Conservation (phyloP, 2,888 invertebrate genomes). For the Eumerus sabulonum region DNA sequence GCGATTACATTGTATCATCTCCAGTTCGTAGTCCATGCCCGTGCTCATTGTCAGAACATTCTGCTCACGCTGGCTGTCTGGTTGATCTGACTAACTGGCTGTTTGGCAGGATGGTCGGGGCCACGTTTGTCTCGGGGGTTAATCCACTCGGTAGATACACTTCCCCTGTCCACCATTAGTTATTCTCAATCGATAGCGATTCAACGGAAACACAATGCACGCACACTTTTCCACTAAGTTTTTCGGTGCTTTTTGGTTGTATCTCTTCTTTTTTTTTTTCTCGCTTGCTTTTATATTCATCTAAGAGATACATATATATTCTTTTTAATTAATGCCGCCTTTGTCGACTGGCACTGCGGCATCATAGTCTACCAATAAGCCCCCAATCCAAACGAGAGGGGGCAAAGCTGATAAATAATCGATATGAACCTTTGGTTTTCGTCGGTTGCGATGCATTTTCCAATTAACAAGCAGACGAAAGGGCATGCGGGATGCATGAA, state of each 20-base stretch:
- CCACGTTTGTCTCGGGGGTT: slow-evolving; percentile 11
- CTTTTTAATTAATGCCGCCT: slow-evolving; percentile 28
- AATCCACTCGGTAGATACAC: slow-evolving; percentile 25
- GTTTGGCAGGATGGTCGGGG: no score
- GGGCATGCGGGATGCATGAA: neutral
- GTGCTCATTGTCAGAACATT: slow-evolving; percentile 9
- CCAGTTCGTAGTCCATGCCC: no score
- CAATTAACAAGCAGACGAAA: no score
- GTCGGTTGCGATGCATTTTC: neutral
- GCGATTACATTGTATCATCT: no score
- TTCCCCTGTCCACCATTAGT: slow-evolving; percentile 41
- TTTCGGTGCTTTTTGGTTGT: neutral
- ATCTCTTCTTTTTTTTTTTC: neutral
- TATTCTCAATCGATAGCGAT: slow-evolving; percentile 55
- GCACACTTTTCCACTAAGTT: neutral
- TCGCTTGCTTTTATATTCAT: no score
- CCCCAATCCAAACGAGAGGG: neutral
- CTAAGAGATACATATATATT: no score
- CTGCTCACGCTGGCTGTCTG: slow-evolving; percentile 25
- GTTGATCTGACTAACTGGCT: neutral
- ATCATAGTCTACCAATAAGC: neutral
- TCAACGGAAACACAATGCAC: slow-evolving; percentile 7
- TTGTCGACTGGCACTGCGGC: slow-evolving; percentile 9
- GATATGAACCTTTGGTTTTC: slow-evolving; percentile 9
- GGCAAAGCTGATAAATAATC: no score